These are phyloP conservation scores for Varecia variegata DNA, from an alignment of 2,797 vertebrate genomes.

Conservation along the genomic window DNA sequence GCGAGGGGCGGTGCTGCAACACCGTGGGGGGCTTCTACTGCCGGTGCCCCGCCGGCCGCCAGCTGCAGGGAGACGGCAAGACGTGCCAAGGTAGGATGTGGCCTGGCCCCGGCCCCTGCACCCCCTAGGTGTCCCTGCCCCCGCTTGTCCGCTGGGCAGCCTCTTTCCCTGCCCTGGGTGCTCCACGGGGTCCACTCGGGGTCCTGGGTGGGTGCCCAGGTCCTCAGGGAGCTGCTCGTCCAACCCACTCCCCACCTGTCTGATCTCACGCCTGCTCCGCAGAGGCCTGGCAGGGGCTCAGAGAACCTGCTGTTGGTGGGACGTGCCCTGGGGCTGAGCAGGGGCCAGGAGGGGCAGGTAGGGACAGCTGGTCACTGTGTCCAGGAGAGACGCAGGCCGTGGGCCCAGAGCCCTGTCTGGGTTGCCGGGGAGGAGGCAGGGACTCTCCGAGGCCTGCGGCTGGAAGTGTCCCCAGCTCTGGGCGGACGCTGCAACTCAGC, in stretches of 20 bases:
- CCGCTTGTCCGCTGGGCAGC: fast-evolving
- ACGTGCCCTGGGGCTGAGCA: fast-evolving
- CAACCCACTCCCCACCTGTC: not conserved
- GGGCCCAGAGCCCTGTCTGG: not conserved
- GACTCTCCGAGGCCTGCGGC: not conserved
- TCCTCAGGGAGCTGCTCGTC: not conserved
- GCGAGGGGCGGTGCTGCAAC: conserved; percentile 88
- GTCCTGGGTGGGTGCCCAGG: not conserved
- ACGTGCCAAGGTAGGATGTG: conserved; percentile 85
- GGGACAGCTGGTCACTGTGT: not conserved
- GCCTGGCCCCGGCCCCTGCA: fast-evolving
- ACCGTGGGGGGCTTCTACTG: conserved; percentile 93
- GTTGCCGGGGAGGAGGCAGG: too few relatives aligned
- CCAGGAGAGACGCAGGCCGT: fast-evolving
- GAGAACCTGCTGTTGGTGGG: not conserved
- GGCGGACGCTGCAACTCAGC: not conserved
- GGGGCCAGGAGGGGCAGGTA: fast-evolving
- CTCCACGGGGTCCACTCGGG: not conserved
- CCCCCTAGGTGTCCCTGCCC: fast-evolving
- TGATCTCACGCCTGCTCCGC: not conserved
- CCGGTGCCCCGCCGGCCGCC: conserved; percentile 84
- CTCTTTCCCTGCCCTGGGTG: too few relatives aligned
- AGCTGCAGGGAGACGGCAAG: conserved; percentile 85
- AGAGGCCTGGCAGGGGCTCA: not conserved
- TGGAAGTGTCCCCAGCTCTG: not conserved